phyloP scores from a whole-genome alignment of 2,888 invertebrate species.

The Belgica antarctica region DNA sequence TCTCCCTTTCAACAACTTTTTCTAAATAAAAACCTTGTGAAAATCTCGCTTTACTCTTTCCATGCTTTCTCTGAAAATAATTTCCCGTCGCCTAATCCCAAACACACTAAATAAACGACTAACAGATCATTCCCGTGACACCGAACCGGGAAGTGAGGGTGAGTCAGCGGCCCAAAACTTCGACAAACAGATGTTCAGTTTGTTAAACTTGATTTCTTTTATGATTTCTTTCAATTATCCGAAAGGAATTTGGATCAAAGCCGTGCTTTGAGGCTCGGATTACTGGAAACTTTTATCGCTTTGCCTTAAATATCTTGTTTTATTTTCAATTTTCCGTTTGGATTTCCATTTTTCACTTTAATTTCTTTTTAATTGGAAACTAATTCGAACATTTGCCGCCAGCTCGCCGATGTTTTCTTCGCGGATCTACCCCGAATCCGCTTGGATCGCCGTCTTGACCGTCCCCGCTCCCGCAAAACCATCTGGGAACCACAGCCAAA shows the following conservation, averaged over 20 bases:
- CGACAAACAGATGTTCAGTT: not conserved
- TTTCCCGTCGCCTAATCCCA: not conserved
- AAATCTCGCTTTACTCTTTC: not conserved
- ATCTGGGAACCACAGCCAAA: slow-evolving; percentile 61
- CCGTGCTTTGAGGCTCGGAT: not conserved
- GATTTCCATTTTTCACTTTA: no score
- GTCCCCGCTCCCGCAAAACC: slow-evolving; percentile 55
- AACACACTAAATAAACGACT: slow-evolving; percentile 40
- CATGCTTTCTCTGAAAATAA: not conserved
- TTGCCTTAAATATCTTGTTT: no score
- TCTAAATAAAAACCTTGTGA: no score
- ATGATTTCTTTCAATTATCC: slow-evolving; percentile 6
- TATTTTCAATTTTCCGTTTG: no score
- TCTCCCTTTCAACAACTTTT: not conserved
- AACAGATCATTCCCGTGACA: slow-evolving; percentile 55
- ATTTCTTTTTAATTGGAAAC: slow-evolving; percentile 16
- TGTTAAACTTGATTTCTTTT: not conserved
- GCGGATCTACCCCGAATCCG: slow-evolving; percentile 62
- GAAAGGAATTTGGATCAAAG: no score
- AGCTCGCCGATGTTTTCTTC: slow-evolving; percentile 54
- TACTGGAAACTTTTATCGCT: not conserved
- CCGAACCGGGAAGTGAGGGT: slow-evolving; percentile 55
- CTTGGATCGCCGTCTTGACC: slow-evolving; percentile 61
- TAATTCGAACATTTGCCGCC: slow-evolving; percentile 27
- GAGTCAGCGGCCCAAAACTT: slow-evolving; percentile 18